Base-by-base conservation (phyloP, 2,888 invertebrate species). In the Pimpla rufipes region DNA sequence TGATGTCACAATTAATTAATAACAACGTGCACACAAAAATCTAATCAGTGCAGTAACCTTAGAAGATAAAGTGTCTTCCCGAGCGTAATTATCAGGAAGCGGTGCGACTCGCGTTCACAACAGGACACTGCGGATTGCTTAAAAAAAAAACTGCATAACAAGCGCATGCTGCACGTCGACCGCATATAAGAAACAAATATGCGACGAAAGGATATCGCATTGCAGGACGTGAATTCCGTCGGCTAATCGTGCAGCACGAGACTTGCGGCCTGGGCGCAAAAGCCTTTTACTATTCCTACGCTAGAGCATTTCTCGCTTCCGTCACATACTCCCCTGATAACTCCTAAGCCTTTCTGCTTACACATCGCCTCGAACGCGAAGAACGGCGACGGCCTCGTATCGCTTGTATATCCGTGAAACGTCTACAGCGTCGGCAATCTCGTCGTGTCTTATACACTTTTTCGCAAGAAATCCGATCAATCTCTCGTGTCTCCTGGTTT, bases 261-360 rank as follows among this genome's bases (percentile, higher is more conserved):
- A 8, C 59, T 35, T 35, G 35, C 23, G n/a, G 29, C 13, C n/a
- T 45, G 42, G 21, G n/a, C 55, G 18, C 21, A 21, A 16, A n/a
- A 57, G 21, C 11, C 35, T 50, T 82, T 68, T 52, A 45, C 77
- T 82, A 78, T 81, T 81, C 23, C 66, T 66, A 81, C 18, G 50
- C 71, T 67, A n/a, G 67, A 18, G 45, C 21, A 16, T 40, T 16
- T 3, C 40, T 10, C 52, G 18, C 81, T 16, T 62, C 16, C 16
- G 13, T 78, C 11, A n/a, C 57, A 80, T 85, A 59, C 37, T 85
- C 18, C 23, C 85, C 85, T 85, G 83, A 71, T 86, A 85, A 8
- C 37, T 13, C 55, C 74, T 79, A 74, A 83, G 81, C 78, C 66
- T 74, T 81, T 79, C 64, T 79, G 83, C 83, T 85, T 85, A 81